phyloP scores from a whole-genome alignment of 2,113 vertebrate genomes.

The Geococcyx californianus region DNA sequence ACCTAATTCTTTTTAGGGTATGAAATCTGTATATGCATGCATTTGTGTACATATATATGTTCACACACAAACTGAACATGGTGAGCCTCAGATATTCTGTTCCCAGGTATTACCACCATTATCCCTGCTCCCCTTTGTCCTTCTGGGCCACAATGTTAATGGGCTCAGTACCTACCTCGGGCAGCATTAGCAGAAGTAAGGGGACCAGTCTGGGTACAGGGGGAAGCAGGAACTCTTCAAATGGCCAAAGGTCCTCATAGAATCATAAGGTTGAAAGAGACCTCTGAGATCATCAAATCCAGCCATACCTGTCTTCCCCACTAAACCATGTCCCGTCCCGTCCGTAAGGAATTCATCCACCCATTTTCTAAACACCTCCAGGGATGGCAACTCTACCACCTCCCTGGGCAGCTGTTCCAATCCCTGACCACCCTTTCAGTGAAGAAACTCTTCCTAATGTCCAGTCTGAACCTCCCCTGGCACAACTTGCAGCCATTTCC shows the following conservation, averaged over 20 bases:
- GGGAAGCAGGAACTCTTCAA: not conserved
- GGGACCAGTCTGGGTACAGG: not conserved
- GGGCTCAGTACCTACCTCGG: not conserved
- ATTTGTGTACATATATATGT: fast-evolving
- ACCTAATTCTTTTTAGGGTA: not conserved
- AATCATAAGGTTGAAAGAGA: too few relatives aligned
- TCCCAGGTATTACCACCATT: not conserved
- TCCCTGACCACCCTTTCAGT: too few relatives aligned
- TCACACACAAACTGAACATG: not conserved
- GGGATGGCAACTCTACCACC: too few relatives aligned
- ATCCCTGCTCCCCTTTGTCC: not conserved
- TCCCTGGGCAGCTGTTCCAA: too few relatives aligned
- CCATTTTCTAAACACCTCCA: too few relatives aligned
- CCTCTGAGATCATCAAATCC: too few relatives aligned
- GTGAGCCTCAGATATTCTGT: not conserved
- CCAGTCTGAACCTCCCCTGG: too few relatives aligned
- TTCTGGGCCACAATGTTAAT: not conserved
- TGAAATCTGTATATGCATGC: not conserved
- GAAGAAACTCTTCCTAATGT: too few relatives aligned
- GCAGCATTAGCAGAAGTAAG: not conserved
- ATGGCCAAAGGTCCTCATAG: not conserved
- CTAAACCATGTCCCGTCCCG: too few relatives aligned
- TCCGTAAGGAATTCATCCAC: too few relatives aligned
- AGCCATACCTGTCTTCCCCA: too few relatives aligned
- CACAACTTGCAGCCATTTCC: too few relatives aligned